Percentiles rank a stretch among this genome's conserved stretches.
These are phyloP conservation scores for Abramis brama DNA, from an alignment of 2,113 vertebrate species.

Conservation along the genomic window DNA sequence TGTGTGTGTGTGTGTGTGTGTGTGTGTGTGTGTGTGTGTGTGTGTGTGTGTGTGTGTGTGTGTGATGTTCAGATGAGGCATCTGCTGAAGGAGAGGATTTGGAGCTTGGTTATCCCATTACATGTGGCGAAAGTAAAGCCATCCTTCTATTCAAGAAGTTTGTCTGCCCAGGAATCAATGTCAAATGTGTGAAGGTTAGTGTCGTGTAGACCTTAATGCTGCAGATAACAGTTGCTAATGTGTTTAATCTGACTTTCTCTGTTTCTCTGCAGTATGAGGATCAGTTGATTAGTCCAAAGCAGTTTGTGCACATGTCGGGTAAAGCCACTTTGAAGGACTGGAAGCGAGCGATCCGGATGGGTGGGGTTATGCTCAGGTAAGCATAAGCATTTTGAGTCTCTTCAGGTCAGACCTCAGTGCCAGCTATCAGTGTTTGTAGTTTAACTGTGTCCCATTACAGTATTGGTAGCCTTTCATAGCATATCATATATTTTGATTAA, in stretches of 20 bases:
- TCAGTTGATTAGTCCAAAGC: constrained; percentile 95
- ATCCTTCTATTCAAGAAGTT: constrained; percentile 96
- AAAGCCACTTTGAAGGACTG: constrained; percentile 98
- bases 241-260: constrained; percentile 11
- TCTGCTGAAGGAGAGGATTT: constrained; percentile 86
- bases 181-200: constrained; percentile 95
- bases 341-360: constrained; percentile 97
- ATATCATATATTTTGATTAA: too few species aligned
- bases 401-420: too few species aligned
- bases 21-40: constrained; percentile 19
- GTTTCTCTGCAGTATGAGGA: constrained; percentile 86
- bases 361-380: constrained; percentile 95
- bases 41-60: background rate
- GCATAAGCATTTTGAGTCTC: too few species aligned
- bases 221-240: background rate
- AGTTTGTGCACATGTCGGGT: constrained; percentile 97
- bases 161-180: constrained; percentile 97
- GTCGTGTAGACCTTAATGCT: background rate
- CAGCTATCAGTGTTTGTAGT: too few species aligned
- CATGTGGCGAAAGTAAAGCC: constrained; percentile 95
- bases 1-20: constrained; percentile 21
- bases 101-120: constrained; percentile 92
- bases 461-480: too few species aligned
- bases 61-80: constrained; percentile 74
- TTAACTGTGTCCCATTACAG: too few species aligned